Evolutionary conservation across 2,888 invertebrate species (phyloP).

Genomic region (Patella ulyssiponensis): DNA sequence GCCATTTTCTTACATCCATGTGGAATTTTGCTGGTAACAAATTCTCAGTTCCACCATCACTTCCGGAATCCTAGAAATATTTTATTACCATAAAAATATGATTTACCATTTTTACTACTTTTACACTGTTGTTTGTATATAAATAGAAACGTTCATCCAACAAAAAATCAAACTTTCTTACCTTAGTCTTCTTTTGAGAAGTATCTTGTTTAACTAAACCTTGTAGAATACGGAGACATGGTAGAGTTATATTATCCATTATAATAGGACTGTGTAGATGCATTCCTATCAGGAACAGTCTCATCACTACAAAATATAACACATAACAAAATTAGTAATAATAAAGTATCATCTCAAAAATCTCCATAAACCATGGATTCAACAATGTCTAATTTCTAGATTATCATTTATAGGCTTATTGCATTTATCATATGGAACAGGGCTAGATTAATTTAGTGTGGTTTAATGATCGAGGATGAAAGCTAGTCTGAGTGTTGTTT

Average conservation of each 20-base stretch:
- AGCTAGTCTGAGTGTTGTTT: too few relatives aligned
- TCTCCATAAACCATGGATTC: too few relatives aligned
- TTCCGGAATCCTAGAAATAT: neutral
- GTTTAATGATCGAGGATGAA: too few relatives aligned
- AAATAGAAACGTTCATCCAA: too few relatives aligned
- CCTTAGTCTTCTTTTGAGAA: slow-evolving; percentile 39
- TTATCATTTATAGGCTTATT: too few relatives aligned
- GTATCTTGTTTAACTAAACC: slow-evolving; percentile 75
- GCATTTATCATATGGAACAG: too few relatives aligned
- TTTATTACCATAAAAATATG: neutral
- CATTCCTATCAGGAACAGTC: slow-evolving; percentile 84
- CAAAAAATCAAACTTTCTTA: neutral
- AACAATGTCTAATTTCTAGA: too few relatives aligned
- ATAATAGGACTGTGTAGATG: slow-evolving; percentile 81
- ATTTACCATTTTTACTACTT: too few relatives aligned
- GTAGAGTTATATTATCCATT: slow-evolving; percentile 91
- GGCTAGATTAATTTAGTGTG: too few relatives aligned
- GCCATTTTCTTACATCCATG: slow-evolving; percentile 83
- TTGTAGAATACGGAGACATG: slow-evolving; percentile 89
- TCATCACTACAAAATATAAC: slow-evolving; percentile 77
- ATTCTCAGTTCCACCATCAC: slow-evolving; percentile 20
- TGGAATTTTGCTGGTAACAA: slow-evolving; percentile 75
- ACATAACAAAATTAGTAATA: too few relatives aligned
- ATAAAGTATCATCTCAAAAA: too few relatives aligned
- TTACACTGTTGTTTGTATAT: too few relatives aligned